A percentile compares a stretch with the other conserved stretches of the same genome.
Evolutionary conservation across 30 jellyfish, hydroid and myxozoan genomes (phyloP).

Genomic region (Mastigias papua): DNA sequence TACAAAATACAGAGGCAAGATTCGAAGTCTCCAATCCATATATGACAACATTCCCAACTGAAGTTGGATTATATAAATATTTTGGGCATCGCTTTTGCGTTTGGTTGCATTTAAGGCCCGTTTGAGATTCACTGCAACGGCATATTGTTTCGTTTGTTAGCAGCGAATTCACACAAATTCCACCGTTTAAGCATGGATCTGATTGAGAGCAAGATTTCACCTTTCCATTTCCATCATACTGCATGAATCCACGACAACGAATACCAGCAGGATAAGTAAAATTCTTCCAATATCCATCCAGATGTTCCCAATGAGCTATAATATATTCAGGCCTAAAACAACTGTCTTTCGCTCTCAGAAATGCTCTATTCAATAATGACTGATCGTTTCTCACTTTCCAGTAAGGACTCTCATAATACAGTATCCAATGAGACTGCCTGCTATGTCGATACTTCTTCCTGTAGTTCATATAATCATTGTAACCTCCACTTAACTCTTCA

Average conservation of each 20-base stretch:
- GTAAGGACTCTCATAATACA: conserved; percentile 33
- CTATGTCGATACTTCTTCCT: conserved; percentile 67
- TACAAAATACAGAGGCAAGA: conserved; percentile 60
- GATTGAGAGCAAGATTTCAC: conserved; percentile 10
- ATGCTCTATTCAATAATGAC: neutral
- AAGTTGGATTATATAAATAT: neutral
- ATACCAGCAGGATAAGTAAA: conserved; percentile 9
- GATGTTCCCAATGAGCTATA: conserved; percentile 41
- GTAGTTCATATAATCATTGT: conserved; percentile 17
- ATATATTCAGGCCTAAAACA: conserved; percentile 61
- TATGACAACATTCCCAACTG: neutral
- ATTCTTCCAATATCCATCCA: conserved; percentile 27
- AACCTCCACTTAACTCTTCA: conserved; percentile 20
- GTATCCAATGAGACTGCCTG: conserved; percentile 34
- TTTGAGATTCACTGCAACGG: neutral
- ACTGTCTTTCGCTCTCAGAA: conserved; percentile 26
- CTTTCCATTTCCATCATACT: neutral
- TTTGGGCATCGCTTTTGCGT: conserved; percentile 10
- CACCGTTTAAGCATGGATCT: conserved; percentile 45
- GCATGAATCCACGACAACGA: conserved; percentile 40
- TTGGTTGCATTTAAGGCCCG: conserved; percentile 1
- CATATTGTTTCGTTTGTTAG: conserved; percentile 43
- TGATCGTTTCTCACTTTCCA: conserved; percentile 45
- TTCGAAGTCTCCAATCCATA: conserved; percentile 13
- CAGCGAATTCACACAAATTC: conserved; percentile 13